Evolutionary conservation across 2,888 invertebrate species (phyloP), one percentile per base, ranked within the genome.

Genomic region (Stegana nigrithorax): DNA sequence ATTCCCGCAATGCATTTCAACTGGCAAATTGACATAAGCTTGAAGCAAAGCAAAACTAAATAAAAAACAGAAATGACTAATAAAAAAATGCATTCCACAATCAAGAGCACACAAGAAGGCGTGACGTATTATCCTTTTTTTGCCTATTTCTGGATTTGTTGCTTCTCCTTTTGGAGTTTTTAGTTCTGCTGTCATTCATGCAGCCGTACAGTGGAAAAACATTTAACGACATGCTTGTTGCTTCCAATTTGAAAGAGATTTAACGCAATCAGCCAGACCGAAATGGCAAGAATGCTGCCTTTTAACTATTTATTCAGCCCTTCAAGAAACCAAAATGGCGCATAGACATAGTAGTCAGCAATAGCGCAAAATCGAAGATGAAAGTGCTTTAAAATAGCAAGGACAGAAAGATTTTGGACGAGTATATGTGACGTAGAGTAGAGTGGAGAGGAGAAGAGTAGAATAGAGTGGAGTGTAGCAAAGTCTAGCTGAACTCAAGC

Each of bases 391-490:
- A 8, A n/a, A 6, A 39, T n/a, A n/a, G n/a, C n/a, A n/a, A n/a
- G n/a, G n/a, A n/a, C n/a, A n/a, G n/a, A n/a, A n/a, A n/a, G n/a
- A n/a, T n/a, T n/a, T n/a, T n/a, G n/a, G n/a, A n/a, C n/a, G n/a
- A n/a, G n/a, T n/a, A n/a, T n/a, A n/a, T n/a, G n/a, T n/a, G n/a
- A n/a, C n/a, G n/a, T n/a, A n/a, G 36, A 5, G 10, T 2, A 36
- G 36, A 12, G 23, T 55, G 32, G 19, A 23, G 4, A 23, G 12
- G 14, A 42, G 61, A 61, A 32, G 23, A 62, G 58, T 44, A 19
- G 25, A 71, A 51, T 36, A 32, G 62, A 63, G 59, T 65, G 64
- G 67, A 56, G 55, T 29, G 47, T 44, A 56, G 39, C 10, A 50
- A 59, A 14, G 12, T 21, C n/a, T 7, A 29, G 32, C 10, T 25